Base-by-base conservation (phyloP, 2,888 invertebrate genomes). In the Caenorhabditis sp. region DNA sequence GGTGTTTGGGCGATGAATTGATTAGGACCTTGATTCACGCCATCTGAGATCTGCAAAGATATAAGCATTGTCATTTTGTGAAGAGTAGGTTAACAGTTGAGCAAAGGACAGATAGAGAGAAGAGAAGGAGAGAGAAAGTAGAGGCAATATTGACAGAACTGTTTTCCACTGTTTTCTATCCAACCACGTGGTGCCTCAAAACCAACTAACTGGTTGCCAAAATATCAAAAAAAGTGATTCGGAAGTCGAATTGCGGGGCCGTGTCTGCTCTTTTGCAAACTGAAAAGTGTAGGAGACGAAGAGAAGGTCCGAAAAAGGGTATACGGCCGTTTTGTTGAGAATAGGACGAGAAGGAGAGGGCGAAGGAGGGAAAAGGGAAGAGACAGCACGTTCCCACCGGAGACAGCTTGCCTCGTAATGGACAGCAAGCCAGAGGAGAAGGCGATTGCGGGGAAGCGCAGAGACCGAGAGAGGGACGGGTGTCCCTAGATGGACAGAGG, bases 241-340 rank as follows among this genome's bases (percentile, higher is more conserved):
- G 59, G 63, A 55, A 66, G 61, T 61, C 37, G 45, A 35, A 55
- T 62, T 52, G 30, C 32, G 15, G 8, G 5, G 1, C 15, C n/a
- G n/a, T n/a, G n/a, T n/a, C n/a, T n/a, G n/a, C n/a, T n/a, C n/a
- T n/a, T n/a, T n/a, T n/a, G n/a, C n/a, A n/a, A 17, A 46, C 30
- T 15, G 55, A 55, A 61, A 53, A 30, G 24, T 27, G 24, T 22
- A n/a, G n/a, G 27, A 58, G 15, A 37, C 9, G 35, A 15, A 45
- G 58, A 59, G 58, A 56, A 55, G 39, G 37, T 39, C 63, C 65
- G 24, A n/a, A 27, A 41, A 68, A 68, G 66, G 66, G 66, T 68
- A 58, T 48, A 58, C 58, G 58, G 56, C 48, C 66, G 66, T 58
- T 68, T 68, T 68, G 66, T 68, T 68, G 53, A 26, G 32, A 20